Conservation (phyloP, 1,140 invertebrate genomes). For the Phthorimaea operculella region DNA sequence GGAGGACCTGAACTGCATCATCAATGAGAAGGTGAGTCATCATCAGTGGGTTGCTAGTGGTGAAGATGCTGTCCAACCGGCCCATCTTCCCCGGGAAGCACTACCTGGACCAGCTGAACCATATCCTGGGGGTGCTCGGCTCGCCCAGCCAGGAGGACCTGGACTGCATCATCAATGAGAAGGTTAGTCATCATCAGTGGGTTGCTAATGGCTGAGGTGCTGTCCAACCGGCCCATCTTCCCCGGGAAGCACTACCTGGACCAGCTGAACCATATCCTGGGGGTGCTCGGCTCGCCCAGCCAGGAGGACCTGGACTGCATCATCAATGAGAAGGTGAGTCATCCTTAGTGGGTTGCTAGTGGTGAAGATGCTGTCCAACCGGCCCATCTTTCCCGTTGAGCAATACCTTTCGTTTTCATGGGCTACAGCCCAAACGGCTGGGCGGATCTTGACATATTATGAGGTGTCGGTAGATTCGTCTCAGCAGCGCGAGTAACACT, state of each 20-base stretch:
- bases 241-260: too few relatives aligned
- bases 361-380: too few relatives aligned
- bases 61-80: slow-evolving; percentile 84
- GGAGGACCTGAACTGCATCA: slow-evolving; percentile 98
- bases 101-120: slow-evolving; percentile 70
- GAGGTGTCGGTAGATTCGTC: too few relatives aligned
- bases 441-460: too few relatives aligned
- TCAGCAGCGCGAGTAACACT: too few relatives aligned
- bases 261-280: slow-evolving; percentile 90
- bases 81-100: slow-evolving; percentile 60
- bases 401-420: too few relatives aligned
- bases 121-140: slow-evolving; percentile 96
- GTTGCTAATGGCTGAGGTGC: slow-evolving; percentile 43
- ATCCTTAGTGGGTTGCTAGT: not conserved
- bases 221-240: slow-evolving; percentile 87
- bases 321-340: slow-evolving; percentile 95
- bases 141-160: slow-evolving; percentile 97
- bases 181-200: slow-evolving; percentile 71
- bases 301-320: slow-evolving; percentile 98
- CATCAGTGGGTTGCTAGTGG: not conserved
- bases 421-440: too few relatives aligned
- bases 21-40: slow-evolving; percentile 93
- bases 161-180: slow-evolving; percentile 99
- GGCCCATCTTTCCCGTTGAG: too few relatives aligned
- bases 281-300: slow-evolving; percentile 95